Conservation (phyloP, 2,888 invertebrate genomes). For the Cheilosia vulpina region DNA sequence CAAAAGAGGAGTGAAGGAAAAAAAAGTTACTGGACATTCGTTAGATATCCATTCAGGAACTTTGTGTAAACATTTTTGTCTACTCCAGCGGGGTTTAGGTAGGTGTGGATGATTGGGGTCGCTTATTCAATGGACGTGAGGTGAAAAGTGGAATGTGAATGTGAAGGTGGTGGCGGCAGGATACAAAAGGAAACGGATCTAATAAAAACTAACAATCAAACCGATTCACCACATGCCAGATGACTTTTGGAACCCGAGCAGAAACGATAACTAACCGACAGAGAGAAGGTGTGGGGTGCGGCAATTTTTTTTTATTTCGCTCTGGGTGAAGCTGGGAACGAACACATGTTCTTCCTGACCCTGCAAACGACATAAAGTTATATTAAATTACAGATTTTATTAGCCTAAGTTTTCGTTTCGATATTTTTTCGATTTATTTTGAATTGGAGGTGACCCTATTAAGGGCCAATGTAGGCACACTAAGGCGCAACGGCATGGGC, state of each 20-base stretch:
- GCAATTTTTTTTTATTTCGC: conserved; percentile 18
- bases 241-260: conserved; percentile 55
- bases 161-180: neutral
- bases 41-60: conserved; percentile 73
- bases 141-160: conserved; percentile 68
- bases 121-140: conserved; percentile 65
- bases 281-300: neutral
- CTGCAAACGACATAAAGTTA: conserved; percentile 53
- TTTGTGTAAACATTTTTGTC: conserved; percentile 72
- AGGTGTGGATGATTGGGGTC: conserved; percentile 72
- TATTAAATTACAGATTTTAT: conserved; percentile 67
- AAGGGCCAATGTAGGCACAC: neutral
- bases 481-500: neutral
- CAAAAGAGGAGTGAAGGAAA: neutral
- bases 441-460: conserved; percentile 54
- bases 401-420: conserved; percentile 44
- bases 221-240: conserved; percentile 71
- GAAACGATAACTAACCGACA: conserved; percentile 40
- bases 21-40: conserved; percentile 64
- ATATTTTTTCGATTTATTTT: conserved; percentile 43
- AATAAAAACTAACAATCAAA: conserved; percentile 74
- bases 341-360: conserved; percentile 58
- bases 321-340: conserved; percentile 18
- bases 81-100: conserved; percentile 51
- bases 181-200: conserved; percentile 39